Conservation (phyloP, 2,888 invertebrate genomes). For the Harpalus rufipes region DNA sequence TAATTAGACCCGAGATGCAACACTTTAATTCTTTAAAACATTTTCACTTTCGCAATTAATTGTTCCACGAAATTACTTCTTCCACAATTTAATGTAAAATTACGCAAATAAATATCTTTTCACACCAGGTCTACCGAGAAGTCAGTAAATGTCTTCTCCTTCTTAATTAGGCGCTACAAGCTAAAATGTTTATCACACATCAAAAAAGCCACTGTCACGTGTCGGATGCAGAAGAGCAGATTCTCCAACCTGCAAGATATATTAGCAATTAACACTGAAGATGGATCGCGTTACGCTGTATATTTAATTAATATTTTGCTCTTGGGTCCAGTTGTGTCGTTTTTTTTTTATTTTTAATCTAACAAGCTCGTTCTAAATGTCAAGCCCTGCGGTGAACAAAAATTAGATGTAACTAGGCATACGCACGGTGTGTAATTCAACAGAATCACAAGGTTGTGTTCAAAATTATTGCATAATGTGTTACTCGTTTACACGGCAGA, state of each 20-base stretch:
- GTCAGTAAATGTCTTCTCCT: neutral
- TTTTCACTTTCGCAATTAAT: slow-evolving; percentile 1
- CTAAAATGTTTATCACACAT: slow-evolving; percentile 54
- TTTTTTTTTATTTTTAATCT: slow-evolving; percentile 41
- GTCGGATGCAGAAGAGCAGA: slow-evolving; percentile 33
- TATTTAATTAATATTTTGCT: slow-evolving; percentile 61
- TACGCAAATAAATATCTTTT: slow-evolving; percentile 11
- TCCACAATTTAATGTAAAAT: slow-evolving; percentile 13
- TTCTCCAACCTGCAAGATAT: slow-evolving; percentile 55
- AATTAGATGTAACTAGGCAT: slow-evolving; percentile 9
- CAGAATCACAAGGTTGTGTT: neutral
- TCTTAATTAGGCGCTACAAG: slow-evolving; percentile 30
- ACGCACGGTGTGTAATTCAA: slow-evolving; percentile 5
- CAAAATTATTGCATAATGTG: slow-evolving; percentile 16
- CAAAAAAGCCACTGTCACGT: slow-evolving; percentile 37
- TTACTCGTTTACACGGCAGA: neutral
- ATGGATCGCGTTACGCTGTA: slow-evolving; percentile 57
- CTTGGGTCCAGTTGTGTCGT: slow-evolving; percentile 54
- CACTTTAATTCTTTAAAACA: neutral
- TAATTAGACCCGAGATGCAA: neutral
- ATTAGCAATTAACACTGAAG: slow-evolving; percentile 59
- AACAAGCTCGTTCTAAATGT: slow-evolving; percentile 50
- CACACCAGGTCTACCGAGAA: slow-evolving; percentile 14
- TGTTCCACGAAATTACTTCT: neutral
- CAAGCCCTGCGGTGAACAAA: slow-evolving; percentile 13